Base-by-base conservation (phyloP, 2,888 invertebrate species). In the Protodeltote pygarga region DNA sequence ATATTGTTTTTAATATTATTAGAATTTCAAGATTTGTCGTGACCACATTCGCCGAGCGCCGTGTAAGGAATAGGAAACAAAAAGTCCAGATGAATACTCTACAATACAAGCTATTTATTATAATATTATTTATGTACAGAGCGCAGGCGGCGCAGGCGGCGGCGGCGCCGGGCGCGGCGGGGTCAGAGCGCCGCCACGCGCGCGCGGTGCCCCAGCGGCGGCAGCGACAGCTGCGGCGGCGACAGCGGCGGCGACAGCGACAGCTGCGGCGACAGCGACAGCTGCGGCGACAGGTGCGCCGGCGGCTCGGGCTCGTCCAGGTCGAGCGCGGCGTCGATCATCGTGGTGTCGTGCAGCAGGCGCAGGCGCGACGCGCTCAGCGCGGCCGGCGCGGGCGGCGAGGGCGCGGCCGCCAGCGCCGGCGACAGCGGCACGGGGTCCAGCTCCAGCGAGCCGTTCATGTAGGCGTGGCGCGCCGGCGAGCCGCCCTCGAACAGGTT, bases 301-400 rank as follows among this genome's bases (percentile, higher is more conserved):
- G 85, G 83, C 75, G 82, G 78, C 73, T 97, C 97, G 65, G 97
- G 92, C 69, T 97, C 97, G 89, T 97, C 97, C 76, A 97, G 93
- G 93, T 97, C 97, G 64, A 97, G 93, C 45, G 97, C 97, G 44
- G 97, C 97, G 86, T 97, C 97, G 76, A 97, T 97, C 97, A 97
- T 97, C 37, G 97, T 97, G 47, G 97, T 97, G 90, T 97, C 96
- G 81, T 96, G 96, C 74, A 97, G 93, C 73, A 96, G 92, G 70
- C 95, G 94, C 81, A 97, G 92, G 59, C 95, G 94, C 82, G 95
- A 96, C 49, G 96, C 96, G 77, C 94, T 94, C 71, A 95, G 92
- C 53, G 63, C 77, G 39, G 61, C 49, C 38, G 58, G 69, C 37
- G 42, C 93, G 81, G 74, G 86, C 70, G 74, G 87, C 65, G 27